These are phyloP conservation scores for Anhinga rufa DNA, from an alignment of 2,113 vertebrate genomes.

Conservation along the genomic window DNA sequence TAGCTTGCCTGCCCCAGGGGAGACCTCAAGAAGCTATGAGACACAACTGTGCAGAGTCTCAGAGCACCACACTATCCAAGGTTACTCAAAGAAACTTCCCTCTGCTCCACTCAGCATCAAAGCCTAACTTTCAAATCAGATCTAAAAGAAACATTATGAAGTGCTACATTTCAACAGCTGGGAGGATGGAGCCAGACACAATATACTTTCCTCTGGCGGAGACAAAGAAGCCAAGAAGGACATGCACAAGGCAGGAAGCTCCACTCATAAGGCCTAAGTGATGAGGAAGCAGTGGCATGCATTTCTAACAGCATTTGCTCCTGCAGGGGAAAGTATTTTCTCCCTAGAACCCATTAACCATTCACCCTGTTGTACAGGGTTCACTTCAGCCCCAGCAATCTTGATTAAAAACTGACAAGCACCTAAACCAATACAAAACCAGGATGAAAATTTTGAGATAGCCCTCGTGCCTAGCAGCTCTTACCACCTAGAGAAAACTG, in stretches of 20 bases:
- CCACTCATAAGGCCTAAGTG: fast-evolving
- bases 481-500: background rate
- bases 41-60: background rate
- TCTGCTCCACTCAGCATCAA: background rate
- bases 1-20: background rate
- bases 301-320: background rate
- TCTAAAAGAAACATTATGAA: background rate
- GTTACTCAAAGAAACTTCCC: conserved; percentile 6
- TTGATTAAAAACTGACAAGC: background rate
- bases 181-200: background rate
- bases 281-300: background rate
- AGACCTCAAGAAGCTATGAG: background rate
- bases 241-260: background rate
- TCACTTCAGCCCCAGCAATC: background rate
- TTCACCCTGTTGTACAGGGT: background rate
- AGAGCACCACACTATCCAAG: background rate
- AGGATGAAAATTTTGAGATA: background rate
- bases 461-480: background rate
- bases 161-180: background rate
- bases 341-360: background rate
- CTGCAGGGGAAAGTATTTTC: background rate
- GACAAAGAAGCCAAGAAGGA: background rate
- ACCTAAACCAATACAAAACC: background rate
- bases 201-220: background rate
- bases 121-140: background rate